Evolutionary conservation across 2,797 vertebrate species (phyloP), one percentile per base, ranked within the genome.

Genomic region (Anabacerthia variegaticeps): DNA sequence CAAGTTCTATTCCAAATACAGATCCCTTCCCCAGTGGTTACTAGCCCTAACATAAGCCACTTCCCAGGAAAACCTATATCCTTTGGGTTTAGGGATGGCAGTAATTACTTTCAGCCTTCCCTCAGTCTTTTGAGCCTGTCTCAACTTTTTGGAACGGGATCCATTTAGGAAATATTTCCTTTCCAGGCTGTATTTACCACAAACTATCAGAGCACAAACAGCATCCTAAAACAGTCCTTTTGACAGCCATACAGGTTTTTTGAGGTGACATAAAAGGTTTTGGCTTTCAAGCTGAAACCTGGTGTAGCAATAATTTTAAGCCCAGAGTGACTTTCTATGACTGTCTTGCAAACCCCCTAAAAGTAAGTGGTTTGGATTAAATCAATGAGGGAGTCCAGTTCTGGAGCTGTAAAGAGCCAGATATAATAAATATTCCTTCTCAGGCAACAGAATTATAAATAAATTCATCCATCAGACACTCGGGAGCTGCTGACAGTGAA

Each of bases 351-450:
- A 95, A 66, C 16, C 23, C 51, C 75, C 59, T 79, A 48, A 92
- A 94, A 94, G 94, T 46, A 71, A 88, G 20, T 14, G 54, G 1
- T 91, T 89, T 62, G 75, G 75, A 76, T 66, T 43, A 91, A 96
- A 81, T 52, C 79, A 67, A 62, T 43, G 43, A 66, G 10, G 48
- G 62, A 77, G 30, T 83, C 56, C 49, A 59, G 67, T 78, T 88
- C 82, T 21, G 24, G 39, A 90, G 55, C 39, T 75, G 58, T 73
- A 92, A 89, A 93, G 16, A 91, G 26, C 7, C 76, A 73, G 46
- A 16, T 88, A 27, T 55, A 89, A 93, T 66, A 96, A 92, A 94
- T 91, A 94, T 88, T 89, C 69, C 48, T 91, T 89, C 51, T 66
- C 3, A 2, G 73, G 62, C 71, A 90, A 76, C 19, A 91, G 76